Base-by-base conservation (phyloP, 92 coral and sea anemone genomes). In the Actinernus sp. region DNA sequence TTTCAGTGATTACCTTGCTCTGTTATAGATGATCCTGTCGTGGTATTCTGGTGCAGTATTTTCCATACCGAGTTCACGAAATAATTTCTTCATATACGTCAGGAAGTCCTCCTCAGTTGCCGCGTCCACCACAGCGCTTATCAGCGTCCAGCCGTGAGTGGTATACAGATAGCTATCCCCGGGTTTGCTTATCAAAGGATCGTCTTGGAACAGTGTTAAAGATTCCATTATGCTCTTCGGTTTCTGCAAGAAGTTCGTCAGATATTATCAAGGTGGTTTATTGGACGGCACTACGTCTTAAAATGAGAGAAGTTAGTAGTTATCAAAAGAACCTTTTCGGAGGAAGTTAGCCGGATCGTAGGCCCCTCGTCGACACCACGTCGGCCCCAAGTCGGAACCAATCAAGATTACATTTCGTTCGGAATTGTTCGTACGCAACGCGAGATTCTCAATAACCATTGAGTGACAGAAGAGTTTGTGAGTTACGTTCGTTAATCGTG, bases 1-100 rank as follows among this genome's bases (percentile, higher is more conserved):
- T n/a, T n/a, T n/a, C n/a, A n/a, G n/a, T n/a, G n/a, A n/a, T 47
- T 58, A 94, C 98, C 98, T 79, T 58, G 92, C 88, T 71, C 98
- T 86, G 68, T 86, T 81, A 55, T 83, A 78, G 43, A 79, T 81
- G 51, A 94, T 88, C 32, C 53, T 59, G 26, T 51, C 55, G 49
- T 91, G 81, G 59, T 62, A 76, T 33, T 94, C 98, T 30, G 93
- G 97, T 36, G 69, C 45, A 2, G 98, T 94, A 58, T 72, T 74
- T 43, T 67, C 84, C 98, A 94, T 87, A 41, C 89, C 98, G 29
- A 94, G 68, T n/a, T 94, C 92, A 41, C 63, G 73, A 29, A 87
- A 94, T 26, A 94, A 59, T 49, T 78, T 69, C 69, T 84, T 65
- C 92, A 94, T 94, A 56, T 76, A 73, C 1, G 20, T 36, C 25